Evolutionary conservation across 2,113 vertebrate species (phyloP).

Genomic region (Propithecus coquereli): DNA sequence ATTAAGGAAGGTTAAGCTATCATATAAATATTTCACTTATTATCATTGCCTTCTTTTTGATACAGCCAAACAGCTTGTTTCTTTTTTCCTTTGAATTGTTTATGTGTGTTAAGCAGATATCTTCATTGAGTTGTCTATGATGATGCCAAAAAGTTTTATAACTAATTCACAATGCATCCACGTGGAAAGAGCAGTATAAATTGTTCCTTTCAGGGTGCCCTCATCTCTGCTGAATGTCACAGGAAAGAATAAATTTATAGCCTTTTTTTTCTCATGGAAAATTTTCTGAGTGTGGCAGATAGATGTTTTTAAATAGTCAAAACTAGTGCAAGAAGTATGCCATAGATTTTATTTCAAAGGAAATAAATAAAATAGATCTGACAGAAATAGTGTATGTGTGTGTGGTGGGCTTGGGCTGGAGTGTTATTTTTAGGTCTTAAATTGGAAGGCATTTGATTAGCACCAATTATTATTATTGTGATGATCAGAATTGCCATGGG

Average conservation of each 20-base stretch:
- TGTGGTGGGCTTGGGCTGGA: not conserved
- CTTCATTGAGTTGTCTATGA: not conserved
- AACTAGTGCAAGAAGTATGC: not conserved
- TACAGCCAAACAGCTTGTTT: not conserved
- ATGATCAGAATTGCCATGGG: not conserved
- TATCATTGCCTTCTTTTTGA: not conserved
- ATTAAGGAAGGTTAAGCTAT: not conserved
- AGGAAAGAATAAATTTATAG: not conserved
- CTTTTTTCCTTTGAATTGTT: not conserved
- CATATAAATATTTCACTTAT: not conserved
- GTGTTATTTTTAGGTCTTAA: not conserved
- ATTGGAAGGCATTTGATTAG: not conserved
- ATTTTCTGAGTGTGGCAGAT: not conserved
- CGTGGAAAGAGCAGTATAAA: not conserved
- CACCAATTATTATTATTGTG: not conserved
- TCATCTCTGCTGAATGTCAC: not conserved
- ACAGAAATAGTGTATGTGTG: not conserved
- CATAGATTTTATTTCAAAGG: not conserved
- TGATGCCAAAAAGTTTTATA: not conserved
- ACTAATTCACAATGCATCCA: not conserved
- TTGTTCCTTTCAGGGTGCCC: not conserved
- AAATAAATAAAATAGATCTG: not conserved
- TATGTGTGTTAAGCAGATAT: not conserved
- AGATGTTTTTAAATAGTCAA: conserved; percentile 5
- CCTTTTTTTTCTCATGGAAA: not conserved